Base-by-base conservation (phyloP, 2,888 invertebrate species). In the Chrysodeixis includens region DNA sequence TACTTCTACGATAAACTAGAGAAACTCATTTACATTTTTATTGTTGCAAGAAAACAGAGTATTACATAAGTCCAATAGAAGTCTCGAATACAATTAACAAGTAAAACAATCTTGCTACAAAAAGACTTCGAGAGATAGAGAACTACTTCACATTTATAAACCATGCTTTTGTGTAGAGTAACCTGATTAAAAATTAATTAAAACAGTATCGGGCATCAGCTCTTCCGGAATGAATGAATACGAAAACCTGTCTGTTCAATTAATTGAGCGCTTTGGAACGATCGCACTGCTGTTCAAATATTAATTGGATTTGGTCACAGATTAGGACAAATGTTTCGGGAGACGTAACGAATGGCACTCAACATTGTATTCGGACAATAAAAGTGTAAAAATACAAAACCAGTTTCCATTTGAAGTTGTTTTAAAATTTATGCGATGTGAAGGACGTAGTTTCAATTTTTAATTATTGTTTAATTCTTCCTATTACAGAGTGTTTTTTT, bases 231-330 rank as follows among this genome's bases (percentile, higher is more conserved):
- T 66, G 56, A 69, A 62, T 67, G 66, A 71, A 81, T 75, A 70
- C 70, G 69, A 77, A 81, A 82, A 75, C 76, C 71, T 65, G 74
- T 63, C 65, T 72, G 80, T 81, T 78, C 79, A 73, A 85, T 83
- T 84, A 84, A 86, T 85, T 78, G 81, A 79, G 71, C 71, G 69
- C 56, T 71, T 71, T 59, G 63, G 70, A 65, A 71, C 71, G 78
- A 76, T 83, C 75, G 66, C 64, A 68, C 54, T 52, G 71, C 75
- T 44, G 76, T 83, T 86, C 78, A 82, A 84, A 83, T 83, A 81
- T 80, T 84, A 85, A 86, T 85, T 83, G 83, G 71, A 75, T 82
- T 75, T 71, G 69, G 46, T 32, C 55, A 62, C 66, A 60, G 66
- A 56, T 76, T 69, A 51, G 69, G 40, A 72, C 54, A 56, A 64